Conservation (phyloP, 2,888 invertebrate species). For the Agonopterix alstromeriana region DNA sequence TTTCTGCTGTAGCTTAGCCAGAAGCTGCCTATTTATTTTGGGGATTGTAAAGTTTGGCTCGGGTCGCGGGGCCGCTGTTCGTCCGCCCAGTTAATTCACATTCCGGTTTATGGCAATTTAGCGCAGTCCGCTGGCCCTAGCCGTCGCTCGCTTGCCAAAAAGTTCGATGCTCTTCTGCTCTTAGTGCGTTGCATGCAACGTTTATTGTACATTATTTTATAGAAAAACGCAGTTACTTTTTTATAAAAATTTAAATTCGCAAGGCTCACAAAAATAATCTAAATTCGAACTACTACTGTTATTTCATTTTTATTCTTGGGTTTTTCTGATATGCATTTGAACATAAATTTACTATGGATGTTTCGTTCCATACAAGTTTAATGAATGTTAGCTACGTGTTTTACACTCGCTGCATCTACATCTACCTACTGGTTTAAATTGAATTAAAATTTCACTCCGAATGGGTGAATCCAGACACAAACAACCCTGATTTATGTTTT, state of each 20-base stretch:
- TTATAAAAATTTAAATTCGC: too few species aligned
- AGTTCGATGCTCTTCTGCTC: slow-evolving; percentile 19
- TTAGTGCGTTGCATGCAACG: background rate
- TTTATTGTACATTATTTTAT: too few species aligned
- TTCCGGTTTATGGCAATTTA: slow-evolving; percentile 55
- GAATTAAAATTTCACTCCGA: slow-evolving; percentile 26
- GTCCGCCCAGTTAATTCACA: slow-evolving; percentile 47
- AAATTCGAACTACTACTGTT: too few species aligned
- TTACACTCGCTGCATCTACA: too few species aligned
- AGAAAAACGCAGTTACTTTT: too few species aligned
- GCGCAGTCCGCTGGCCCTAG: slow-evolving; percentile 31
- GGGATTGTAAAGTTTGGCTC: slow-evolving; percentile 35
- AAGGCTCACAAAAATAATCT: too few species aligned
- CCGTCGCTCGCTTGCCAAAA: slow-evolving; percentile 47
- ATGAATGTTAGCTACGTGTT: too few species aligned
- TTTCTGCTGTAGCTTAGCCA: background rate
- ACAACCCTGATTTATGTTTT: slow-evolving; percentile 19
- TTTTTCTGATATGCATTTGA: too few species aligned
- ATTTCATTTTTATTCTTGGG: too few species aligned
- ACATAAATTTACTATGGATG: too few species aligned
- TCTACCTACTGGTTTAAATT: slow-evolving; percentile 7
- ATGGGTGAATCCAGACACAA: slow-evolving; percentile 18
- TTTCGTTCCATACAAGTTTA: too few species aligned
- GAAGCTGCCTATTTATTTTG: slow-evolving; percentile 24
- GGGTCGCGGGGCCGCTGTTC: slow-evolving; percentile 32